Conservation (phyloP, 2,113 vertebrate genomes). For the Mustela nigripes region DNA sequence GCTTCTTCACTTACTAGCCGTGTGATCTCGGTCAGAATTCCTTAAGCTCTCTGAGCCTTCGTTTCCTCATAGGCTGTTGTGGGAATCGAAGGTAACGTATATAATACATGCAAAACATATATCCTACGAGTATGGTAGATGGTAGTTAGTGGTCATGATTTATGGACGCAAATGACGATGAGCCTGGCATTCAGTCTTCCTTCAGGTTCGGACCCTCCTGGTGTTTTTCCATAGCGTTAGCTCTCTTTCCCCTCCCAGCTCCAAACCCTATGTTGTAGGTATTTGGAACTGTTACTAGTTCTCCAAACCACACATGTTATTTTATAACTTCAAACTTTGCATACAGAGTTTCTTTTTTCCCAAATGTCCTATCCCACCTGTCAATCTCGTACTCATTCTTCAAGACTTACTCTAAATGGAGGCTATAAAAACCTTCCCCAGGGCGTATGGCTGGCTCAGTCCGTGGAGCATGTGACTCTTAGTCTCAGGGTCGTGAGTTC, state of each 20-base stretch:
- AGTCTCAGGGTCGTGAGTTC: not conserved
- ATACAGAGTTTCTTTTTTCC: not conserved
- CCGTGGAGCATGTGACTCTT: not conserved
- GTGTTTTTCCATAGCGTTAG: not conserved
- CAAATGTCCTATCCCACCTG: not conserved
- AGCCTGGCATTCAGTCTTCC: not conserved
- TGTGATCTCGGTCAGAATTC: slow-evolving; percentile 6
- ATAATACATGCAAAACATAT: not conserved
- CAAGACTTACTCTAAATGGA: slow-evolving; percentile 18
- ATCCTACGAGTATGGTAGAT: not conserved
- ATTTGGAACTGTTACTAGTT: not conserved
- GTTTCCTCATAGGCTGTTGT: not conserved
- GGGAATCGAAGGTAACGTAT: not conserved
- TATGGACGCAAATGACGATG: not conserved
- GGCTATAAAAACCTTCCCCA: not conserved
- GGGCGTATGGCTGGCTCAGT: not conserved
- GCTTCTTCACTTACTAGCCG: not conserved
- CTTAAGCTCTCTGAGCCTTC: not conserved
- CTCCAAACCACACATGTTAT: not conserved
- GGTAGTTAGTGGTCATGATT: not conserved
- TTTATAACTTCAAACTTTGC: not conserved
- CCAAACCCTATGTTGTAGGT: not conserved
- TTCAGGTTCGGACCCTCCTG: not conserved
- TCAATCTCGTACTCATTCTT: slow-evolving; percentile 34
- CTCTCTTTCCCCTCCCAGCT: not conserved